Conservation (phyloP, 2,888 invertebrate genomes). For the Ecliptopera silaceata region DNA sequence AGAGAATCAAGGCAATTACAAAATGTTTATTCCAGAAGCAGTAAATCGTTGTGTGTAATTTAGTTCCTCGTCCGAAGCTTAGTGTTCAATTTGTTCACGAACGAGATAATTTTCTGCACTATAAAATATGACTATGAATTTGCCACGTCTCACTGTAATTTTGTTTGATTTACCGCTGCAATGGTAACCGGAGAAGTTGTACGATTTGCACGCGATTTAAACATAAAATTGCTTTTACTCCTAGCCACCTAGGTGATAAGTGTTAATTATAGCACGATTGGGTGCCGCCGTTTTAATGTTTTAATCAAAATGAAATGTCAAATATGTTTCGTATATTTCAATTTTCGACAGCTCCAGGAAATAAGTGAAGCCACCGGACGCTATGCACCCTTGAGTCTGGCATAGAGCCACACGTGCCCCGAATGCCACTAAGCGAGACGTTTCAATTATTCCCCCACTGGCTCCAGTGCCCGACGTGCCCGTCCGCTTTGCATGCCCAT, state of each 20-base stretch:
- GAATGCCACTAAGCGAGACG: slow-evolving; percentile 48
- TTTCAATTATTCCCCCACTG: slow-evolving; percentile 59
- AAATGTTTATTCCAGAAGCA: slow-evolving; percentile 29
- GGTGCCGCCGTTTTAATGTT: slow-evolving; percentile 31
- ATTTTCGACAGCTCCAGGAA: slow-evolving; percentile 40
- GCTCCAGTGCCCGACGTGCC: slow-evolving; percentile 36
- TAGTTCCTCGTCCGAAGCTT: slow-evolving; percentile 39
- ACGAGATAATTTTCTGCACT: slow-evolving; percentile 61
- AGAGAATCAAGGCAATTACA: slow-evolving; percentile 29
- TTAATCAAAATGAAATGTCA: slow-evolving; percentile 29
- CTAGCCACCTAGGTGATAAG: slow-evolving; percentile 36
- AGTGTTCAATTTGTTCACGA: slow-evolving; percentile 51
- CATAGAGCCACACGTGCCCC: slow-evolving; percentile 56
- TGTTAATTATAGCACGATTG: slow-evolving; percentile 28
- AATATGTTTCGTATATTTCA: slow-evolving; percentile 39
- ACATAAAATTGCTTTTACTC: slow-evolving; percentile 50
- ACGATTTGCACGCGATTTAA: slow-evolving; percentile 61
- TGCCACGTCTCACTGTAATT: slow-evolving; percentile 58
- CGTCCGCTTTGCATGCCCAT: slow-evolving; percentile 51
- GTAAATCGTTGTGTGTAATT: slow-evolving; percentile 44
- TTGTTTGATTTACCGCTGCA: slow-evolving; percentile 63
- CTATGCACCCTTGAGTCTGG: slow-evolving; percentile 47
- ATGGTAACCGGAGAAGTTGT: slow-evolving; percentile 53
- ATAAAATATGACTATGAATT: slow-evolving; percentile 58
- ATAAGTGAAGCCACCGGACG: slow-evolving; percentile 40